A percentile compares a stretch with the other conserved stretches of the same genome.
These are phyloP conservation scores for Anguilla marmorata DNA, from an alignment of 2,797 vertebrate species.

Conservation along the genomic window DNA sequence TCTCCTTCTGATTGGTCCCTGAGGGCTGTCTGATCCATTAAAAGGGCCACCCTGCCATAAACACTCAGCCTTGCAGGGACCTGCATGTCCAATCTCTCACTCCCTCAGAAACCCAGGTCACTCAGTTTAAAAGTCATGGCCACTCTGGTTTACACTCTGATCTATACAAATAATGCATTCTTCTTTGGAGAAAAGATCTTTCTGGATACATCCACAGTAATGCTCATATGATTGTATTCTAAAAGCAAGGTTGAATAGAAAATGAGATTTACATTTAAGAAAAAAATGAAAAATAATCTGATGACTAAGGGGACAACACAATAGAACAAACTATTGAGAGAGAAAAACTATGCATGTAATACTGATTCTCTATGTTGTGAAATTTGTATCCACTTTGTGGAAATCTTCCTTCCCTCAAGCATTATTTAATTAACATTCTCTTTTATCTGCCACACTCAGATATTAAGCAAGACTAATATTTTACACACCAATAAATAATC, in stretches of 20 bases:
- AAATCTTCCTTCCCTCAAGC: constrained; percentile 30
- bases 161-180: neutral
- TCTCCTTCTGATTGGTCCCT: neutral
- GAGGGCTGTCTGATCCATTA: neutral
- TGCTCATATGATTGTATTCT: neutral
- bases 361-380: neutral
- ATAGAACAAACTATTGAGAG: neutral
- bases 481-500: neutral
- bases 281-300: neutral
- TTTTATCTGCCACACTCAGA: constrained; percentile 26
- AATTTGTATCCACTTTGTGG: constrained; percentile 24
- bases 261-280: neutral
- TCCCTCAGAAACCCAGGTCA: neutral
- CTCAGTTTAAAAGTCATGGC: neutral
- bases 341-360: neutral
- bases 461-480: constrained; percentile 37
- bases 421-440: constrained; percentile 37
- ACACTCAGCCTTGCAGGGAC: neutral
- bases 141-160: neutral
- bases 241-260: neutral
- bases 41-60: neutral
- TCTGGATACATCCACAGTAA: neutral
- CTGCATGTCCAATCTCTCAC: neutral
- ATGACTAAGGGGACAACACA: neutral
- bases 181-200: neutral